Evolutionary conservation across 1,140 invertebrate species (phyloP), one percentile per base, ranked within the genome.

Genomic region (Papilio glaucus): DNA sequence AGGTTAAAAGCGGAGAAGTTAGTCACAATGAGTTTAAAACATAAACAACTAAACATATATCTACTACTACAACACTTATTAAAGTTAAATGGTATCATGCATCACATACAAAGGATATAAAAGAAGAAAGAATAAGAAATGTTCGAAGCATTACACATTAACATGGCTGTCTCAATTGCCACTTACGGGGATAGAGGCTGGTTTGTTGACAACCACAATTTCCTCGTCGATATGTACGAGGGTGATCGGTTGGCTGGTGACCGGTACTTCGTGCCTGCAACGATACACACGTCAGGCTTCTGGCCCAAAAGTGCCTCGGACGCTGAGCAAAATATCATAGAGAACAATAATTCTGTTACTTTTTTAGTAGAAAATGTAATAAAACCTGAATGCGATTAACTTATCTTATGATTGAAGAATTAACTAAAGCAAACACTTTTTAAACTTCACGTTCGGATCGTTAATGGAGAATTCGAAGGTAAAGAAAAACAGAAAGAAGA

Each of bases 161-260:
- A 89, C 78, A 94, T 96, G 96, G 96, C 96, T 94, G 96, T 96
- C 95, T 95, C 95, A 94, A 93, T 94, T 95, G 95, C 95, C 95
- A 96, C 96, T 96, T 96, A 97, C 98, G 93, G 99, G 99, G 94
- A 99, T 98, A 93, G 99, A 99, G 89, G 98, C 97, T 85, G 99
- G 99, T 96, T 99, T 99, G 96, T 99, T 98, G 91, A 99, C 97
- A 91, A 99, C 99, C 93, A 99, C 96, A 94, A 99, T 95, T 95
- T 99, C 98, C 93, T 99, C 97, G 95, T 98, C 98, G 95, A 99
- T 98, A 95, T 98, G 96, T 90, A 99, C 96, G 93, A 99, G 97
- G 93, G 97, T 97, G 94, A 99, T 97, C 88, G 96, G 96, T 94
- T 97, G 96, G 93, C 96, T 97, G 93, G 97, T 97, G 93, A 99